A percentile compares a stretch with the other conserved stretches of the same genome.
Evolutionary conservation across 1,140 invertebrate species (phyloP).

Genomic region (Archivesica marissinica): DNA sequence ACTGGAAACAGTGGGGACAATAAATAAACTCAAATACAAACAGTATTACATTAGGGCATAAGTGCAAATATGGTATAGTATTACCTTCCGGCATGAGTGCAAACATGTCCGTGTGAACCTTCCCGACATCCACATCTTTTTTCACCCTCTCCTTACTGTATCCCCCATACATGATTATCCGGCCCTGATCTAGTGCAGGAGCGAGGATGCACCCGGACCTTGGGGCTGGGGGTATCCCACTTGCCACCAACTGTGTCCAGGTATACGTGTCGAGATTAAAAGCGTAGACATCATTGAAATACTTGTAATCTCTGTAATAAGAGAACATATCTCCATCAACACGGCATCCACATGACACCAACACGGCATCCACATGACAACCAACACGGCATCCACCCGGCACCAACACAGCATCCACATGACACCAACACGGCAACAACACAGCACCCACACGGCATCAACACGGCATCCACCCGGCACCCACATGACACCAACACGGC

Average conservation of each 20-base stretch:
- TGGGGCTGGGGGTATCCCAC: constrained; percentile 81
- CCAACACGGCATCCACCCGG: too few species aligned
- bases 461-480: too few species aligned
- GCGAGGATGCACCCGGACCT: constrained; percentile 90
- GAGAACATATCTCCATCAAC: not conserved
- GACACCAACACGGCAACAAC: too few species aligned
- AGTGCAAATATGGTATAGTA: not conserved
- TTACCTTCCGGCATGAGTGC: constrained; percentile 89
- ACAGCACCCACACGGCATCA: too few species aligned
- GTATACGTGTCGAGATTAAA: constrained; percentile 92
- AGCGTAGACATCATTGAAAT: constrained; percentile 94
- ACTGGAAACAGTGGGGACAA: too few species aligned
- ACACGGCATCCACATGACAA: too few species aligned
- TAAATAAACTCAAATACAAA: too few species aligned
- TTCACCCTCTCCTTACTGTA: constrained; percentile 92
- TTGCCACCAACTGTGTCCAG: constrained; percentile 91
- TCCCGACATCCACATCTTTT: constrained; percentile 92
- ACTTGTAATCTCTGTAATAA: constrained; percentile 90
- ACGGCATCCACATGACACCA: too few species aligned
- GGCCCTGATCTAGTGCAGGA: constrained; percentile 86
- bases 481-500: too few species aligned
- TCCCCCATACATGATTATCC: constrained; percentile 93
- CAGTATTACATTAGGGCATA: not conserved
- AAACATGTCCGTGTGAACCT: constrained; percentile 93
- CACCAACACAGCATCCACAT: too few species aligned